Base-by-base conservation (phyloP, 2,113 vertebrate genomes). In the Barbus barbus region DNA sequence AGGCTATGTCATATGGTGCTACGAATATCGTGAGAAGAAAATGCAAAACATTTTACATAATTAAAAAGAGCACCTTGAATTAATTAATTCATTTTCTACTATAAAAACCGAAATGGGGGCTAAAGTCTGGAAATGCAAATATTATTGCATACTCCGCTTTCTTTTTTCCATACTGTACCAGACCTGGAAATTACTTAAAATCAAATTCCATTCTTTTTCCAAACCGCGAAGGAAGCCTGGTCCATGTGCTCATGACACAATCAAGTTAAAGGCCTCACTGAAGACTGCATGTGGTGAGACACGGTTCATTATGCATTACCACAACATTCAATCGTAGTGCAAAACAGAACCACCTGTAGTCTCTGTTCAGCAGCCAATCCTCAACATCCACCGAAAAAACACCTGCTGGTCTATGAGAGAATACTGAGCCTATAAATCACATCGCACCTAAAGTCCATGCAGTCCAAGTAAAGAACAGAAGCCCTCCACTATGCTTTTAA, bases 281-380 rank as follows among this genome's bases (percentile, higher is more conserved):
- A 31, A 26, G 24, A 46, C 71, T 2, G 18, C 9, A 1, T 67
- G 63, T 20, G 63, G 63, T 67, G 33, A 67, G 31, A 67, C 3
- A 1, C 0, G 9, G n/a, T 61, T 11, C 60, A 9, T 36, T 36
- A 61, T 41, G n/a, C 41, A 46, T 28, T 38, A 65, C 9, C 38
- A 80, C 41, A 80, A 67, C 18, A 28, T 48, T 22, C 18, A 33
- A 67, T 13, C 24, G 12, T 65, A 77, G n/a, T 24, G 33, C 5
- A 9, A 9, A 20, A 67, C 58, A 75, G 9, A 31, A 69, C 5
- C 61, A 81, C 20, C 31, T 22, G 36, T 18, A 33, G 60, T 12
- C 36, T 80, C 60, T 22, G 33, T 33, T 84, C 16, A 77, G 60
- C 60, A 81, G 46, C 76, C 67, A 31, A 22, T 75, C 56, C 26